Evolutionary conservation across 37 sponge, comb jelly and placozoan species (phyloP).

Genomic region (Theonella swinhoei): DNA sequence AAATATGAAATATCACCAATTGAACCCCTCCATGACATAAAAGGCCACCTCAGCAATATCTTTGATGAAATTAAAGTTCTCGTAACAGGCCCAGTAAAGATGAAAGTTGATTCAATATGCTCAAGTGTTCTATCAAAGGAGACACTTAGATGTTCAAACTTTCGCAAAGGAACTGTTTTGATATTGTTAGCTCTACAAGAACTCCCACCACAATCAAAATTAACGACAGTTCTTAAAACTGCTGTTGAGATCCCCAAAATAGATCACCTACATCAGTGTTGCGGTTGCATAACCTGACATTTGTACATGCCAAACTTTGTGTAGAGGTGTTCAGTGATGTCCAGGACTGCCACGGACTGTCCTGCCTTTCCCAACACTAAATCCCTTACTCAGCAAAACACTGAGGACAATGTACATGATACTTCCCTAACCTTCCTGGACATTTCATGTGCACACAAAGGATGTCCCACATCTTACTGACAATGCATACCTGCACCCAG

Average conservation of each 20-base stretch:
- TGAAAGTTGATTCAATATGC: neutral
- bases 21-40: slow-evolving; percentile 28
- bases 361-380: no score
- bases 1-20: slow-evolving; percentile 7
- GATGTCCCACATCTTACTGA: no score
- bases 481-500: no score
- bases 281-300: slow-evolving; percentile 17
- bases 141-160: slow-evolving; percentile 15
- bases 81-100: neutral
- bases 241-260: slow-evolving; percentile 6
- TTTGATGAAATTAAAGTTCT: slow-evolving; percentile 5
- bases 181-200: neutral
- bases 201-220: neutral
- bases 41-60: slow-evolving; percentile 25
- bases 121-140: neutral
- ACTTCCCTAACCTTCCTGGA: no score
- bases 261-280: slow-evolving; percentile 6
- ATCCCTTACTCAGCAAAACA: no score
- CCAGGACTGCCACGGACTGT: no score
- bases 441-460: no score
- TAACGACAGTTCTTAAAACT: slow-evolving; percentile 3
- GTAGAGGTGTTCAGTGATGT: neutral
- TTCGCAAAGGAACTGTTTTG: slow-evolving; percentile 16
- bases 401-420: no score
- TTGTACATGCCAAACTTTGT: slow-evolving; percentile 6